A percentile compares a stretch with the other conserved stretches of the same genome.
Evolutionary conservation across 2,113 vertebrate species (phyloP).

Genomic region (Sardina pilchardus): DNA sequence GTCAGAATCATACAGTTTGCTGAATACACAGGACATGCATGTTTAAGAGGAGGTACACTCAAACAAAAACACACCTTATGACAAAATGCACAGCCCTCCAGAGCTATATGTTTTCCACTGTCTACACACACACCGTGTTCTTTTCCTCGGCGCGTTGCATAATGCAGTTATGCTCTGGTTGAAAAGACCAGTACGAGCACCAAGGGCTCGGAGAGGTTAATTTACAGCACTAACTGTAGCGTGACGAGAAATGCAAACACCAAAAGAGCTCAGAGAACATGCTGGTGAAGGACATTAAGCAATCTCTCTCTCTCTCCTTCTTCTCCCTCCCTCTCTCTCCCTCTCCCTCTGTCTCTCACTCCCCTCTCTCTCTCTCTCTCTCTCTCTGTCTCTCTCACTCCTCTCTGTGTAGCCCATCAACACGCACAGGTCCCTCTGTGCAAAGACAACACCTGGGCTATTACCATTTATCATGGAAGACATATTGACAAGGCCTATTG

Average conservation of each 20-base stretch:
- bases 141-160: conserved; percentile 81
- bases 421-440: conserved; percentile 71
- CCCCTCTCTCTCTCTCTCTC: conserved; percentile 67
- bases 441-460: conserved; percentile 79
- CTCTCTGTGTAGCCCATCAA: conserved; percentile 66
- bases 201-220: conserved; percentile 84
- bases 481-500: conserved; percentile 80
- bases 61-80: conserved; percentile 42
- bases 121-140: conserved; percentile 46
- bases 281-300: conserved; percentile 85
- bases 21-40: conserved; percentile 87
- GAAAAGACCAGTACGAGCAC: conserved; percentile 80
- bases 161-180: conserved; percentile 67
- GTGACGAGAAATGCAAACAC: conserved; percentile 87
- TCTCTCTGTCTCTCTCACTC: conserved; percentile 73
- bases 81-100: conserved; percentile 35
- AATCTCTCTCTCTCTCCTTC: conserved; percentile 76
- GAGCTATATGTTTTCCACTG: conserved; percentile 52
- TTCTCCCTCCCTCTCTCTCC: conserved; percentile 69
- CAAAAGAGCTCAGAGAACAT: conserved; percentile 79
- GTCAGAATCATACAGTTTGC: conserved; percentile 77
- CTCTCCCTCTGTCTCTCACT: conserved; percentile 71
- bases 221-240: conserved; percentile 84
- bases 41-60: conserved; percentile 82
- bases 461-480: conserved; percentile 85